A percentile compares a stretch with the other conserved stretches of the same genome.
These are phyloP conservation scores for Lycaon pictus DNA, from an alignment of 2,113 vertebrate species.

Conservation along the genomic window DNA sequence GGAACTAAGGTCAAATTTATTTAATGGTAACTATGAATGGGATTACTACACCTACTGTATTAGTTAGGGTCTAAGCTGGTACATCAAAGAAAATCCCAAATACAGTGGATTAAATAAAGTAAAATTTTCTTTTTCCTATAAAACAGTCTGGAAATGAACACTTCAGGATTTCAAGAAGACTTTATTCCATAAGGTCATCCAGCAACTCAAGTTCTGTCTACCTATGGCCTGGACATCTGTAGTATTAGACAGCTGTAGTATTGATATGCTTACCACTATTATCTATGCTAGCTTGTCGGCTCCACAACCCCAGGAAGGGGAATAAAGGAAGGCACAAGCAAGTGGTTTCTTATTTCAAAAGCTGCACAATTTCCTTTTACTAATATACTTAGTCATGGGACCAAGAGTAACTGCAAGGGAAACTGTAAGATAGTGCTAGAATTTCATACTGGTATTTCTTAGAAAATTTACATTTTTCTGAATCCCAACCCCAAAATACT, in stretches of 20 bases:
- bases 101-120: background rate
- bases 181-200: background rate
- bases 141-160: conserved; percentile 15
- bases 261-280: background rate
- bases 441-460: background rate
- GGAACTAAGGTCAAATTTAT: background rate
- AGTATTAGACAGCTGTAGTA: background rate
- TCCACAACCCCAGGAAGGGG: background rate
- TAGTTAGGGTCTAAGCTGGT: conserved; percentile 10
- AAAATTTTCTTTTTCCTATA: background rate
- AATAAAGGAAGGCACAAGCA: background rate
- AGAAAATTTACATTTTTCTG: conserved; percentile 17
- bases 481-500: conserved; percentile 42
- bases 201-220: background rate
- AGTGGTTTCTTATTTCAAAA: background rate
- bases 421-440: background rate
- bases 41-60: background rate
- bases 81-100: conserved; percentile 21
- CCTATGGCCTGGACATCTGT: background rate
- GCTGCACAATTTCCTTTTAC: conserved; percentile 26
- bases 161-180: background rate
- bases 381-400: background rate
- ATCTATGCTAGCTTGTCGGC: background rate
- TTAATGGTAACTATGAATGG: background rate
- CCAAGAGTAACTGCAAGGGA: conserved; percentile 2